Base-by-base conservation (phyloP, 2,888 invertebrate species). In the Acrobasis suavella region DNA sequence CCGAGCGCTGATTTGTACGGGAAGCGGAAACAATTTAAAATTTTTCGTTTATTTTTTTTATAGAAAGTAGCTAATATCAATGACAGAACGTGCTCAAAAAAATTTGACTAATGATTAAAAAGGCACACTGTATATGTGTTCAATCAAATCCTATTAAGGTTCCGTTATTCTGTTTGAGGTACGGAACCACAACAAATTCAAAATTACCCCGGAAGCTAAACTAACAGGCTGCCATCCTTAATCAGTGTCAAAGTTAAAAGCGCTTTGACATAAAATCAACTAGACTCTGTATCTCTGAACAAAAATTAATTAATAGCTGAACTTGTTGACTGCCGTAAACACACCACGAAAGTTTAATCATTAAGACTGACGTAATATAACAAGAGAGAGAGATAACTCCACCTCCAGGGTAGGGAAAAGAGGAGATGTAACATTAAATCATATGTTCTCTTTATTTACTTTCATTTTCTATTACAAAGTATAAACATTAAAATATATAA, bases 321-420 rank as follows among this genome's bases (percentile, higher is more conserved):
- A 56, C 39, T 55, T 55, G 56, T 56, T 56, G 56, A 46, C 56
- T 46, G 17, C 39, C 42, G 58, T 37, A 51, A 60, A 60, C 60
- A 60, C 50, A 51, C 55, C 62, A 55, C 17, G 52, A 38, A 61
- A 62, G 55, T 62, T 62, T 62, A 16, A 32, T 49, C 55, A 62
- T 62, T 61, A 61, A 56, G 55, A 54, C 37, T 55, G 62, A 61
- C 61, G 55, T 49, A 55, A 52, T 39, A 60, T 60, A 62, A 56
- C 55, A 55, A 62, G 49, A 62, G 62, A 62, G 62, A 15, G 49
- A 52, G 51, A 62, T 61, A 61, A 60, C 42, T 12, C 38, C 15
- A 22, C 6, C 42, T n/a, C 22, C 22, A 12, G 56, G 10, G 42
- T 14, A 56, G 1, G 3, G 42, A 42, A 17, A 39, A 8, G 17